Base-by-base conservation (phyloP, 1,140 invertebrate genomes). In the Oryctes rhinoceros region DNA sequence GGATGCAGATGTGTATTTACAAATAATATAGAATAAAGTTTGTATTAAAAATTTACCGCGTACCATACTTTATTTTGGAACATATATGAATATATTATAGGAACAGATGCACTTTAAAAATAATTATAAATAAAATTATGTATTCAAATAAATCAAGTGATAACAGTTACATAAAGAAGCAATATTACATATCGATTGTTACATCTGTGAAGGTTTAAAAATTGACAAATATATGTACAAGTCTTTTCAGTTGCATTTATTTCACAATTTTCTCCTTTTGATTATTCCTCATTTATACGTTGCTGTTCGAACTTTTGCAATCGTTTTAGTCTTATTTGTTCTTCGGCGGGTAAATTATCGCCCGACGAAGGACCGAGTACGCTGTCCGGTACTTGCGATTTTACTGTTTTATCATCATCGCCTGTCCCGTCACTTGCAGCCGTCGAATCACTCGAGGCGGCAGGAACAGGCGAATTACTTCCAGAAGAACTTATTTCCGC, bases 221-320 rank as follows among this genome's bases (percentile, higher is more conserved):
- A 59, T 18, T 35, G 20, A 37, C 65, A 71, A 24, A 71, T 71
- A 71, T 24, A 71, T 71, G 20, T 62, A 62, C 53, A 71, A 71
- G 65, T 71, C 35, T 24, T 13, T 71, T 71, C 9, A 35, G 6
- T 18, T 67, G n/a, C 62, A 67, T 30, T 30, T 30, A 30, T 67
- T 71, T 35, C 20, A 15, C 53, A 59, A 59, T 59, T 15, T 15
- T 59, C 35, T 67, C 5, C 30, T 71, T 71, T 71, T 71, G 39
- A 71, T 35, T 71, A 71, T 37, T 71, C 65, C 24, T 71, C 65
- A 71, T 24, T 71, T 24, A 71, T 4, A 35, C 20, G 74, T 79
- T 91, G 89, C 81, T 87, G 80, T 74, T 89, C 87, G 85, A 94
- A 94, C 88, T 93, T 94, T 86, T 93, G 90, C 88, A 94, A 88